phyloP scores from a whole-genome alignment of 2,113 vertebrate genomes.

The Saguinus midas region DNA sequence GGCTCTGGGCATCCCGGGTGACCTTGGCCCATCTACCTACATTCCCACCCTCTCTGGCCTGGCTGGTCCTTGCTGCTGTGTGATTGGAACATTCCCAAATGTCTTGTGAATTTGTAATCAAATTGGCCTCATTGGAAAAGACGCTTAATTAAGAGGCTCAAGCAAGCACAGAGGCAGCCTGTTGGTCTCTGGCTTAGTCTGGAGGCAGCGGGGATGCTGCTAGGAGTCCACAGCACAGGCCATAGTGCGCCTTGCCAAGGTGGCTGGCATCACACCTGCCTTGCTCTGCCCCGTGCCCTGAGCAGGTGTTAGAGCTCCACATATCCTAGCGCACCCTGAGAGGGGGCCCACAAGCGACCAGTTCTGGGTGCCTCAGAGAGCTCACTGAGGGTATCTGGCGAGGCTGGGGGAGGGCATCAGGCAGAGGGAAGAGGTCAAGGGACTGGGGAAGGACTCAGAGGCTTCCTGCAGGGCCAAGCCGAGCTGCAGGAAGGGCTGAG shows the following conservation, averaged over 20 bases:
- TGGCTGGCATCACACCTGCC: not conserved
- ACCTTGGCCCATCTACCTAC: not conserved
- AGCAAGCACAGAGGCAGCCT: not conserved
- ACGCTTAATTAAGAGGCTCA: not conserved
- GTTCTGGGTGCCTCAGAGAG: not conserved
- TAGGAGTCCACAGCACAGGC: not conserved
- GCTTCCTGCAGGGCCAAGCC: not conserved
- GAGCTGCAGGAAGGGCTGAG: not conserved
- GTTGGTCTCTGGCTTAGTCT: not conserved
- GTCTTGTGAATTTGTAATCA: not conserved
- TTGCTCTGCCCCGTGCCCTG: not conserved
- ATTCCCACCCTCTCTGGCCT: not conserved
- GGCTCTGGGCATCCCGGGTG: not conserved
- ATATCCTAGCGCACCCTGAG: too few relatives aligned
- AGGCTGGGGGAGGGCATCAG: not conserved
- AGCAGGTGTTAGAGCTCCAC: not conserved
- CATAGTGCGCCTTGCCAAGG: not conserved
- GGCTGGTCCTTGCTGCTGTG: not conserved
- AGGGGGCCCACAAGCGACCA: fast-evolving
- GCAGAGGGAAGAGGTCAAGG: not conserved
- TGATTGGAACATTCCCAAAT: not conserved
- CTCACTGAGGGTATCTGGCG: not conserved
- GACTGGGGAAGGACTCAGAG: not conserved
- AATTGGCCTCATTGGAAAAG: not conserved
- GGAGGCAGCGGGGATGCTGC: not conserved